Percentiles rank a stretch among this genome's conserved stretches.
Conservation (phyloP, 2,888 invertebrate genomes). For the Chesias legatella region DNA sequence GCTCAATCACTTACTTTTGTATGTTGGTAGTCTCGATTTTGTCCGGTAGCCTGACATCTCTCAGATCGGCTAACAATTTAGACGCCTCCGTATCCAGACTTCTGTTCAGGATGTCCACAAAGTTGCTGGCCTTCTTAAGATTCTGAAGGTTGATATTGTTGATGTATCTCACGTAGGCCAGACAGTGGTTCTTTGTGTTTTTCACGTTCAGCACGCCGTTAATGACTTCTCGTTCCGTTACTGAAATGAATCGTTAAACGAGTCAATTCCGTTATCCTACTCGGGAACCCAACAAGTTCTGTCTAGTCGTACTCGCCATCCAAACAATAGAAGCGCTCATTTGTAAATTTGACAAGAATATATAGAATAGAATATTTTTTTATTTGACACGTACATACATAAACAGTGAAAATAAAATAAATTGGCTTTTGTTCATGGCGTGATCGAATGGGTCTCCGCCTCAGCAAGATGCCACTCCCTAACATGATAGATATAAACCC, state of each 20-base stretch:
- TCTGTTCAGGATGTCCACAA: conserved; percentile 95
- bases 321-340: too few species aligned
- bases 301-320: too few species aligned
- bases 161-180: conserved; percentile 97
- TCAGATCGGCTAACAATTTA: conserved; percentile 90
- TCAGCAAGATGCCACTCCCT: too few species aligned
- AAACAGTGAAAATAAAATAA: too few species aligned
- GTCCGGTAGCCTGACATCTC: conserved; percentile 93
- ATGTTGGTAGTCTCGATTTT: conserved; percentile 94
- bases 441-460: too few species aligned
- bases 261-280: neutral
- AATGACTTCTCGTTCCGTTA: conserved; percentile 98
- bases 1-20: conserved; percentile 89
- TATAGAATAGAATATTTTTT: too few species aligned
- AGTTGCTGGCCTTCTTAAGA: conserved; percentile 95
- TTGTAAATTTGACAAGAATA: too few species aligned
- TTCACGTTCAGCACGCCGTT: conserved; percentile 96
- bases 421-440: too few species aligned
- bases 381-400: too few species aligned
- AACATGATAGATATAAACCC: too few species aligned
- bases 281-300: too few species aligned
- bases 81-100: conserved; percentile 96
- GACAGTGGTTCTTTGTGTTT: conserved; percentile 96
- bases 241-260: conserved; percentile 73
- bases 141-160: conserved; percentile 98